Evolutionary conservation across 2,113 vertebrate genomes (phyloP).

Genomic region (Ceyx melanurus): DNA sequence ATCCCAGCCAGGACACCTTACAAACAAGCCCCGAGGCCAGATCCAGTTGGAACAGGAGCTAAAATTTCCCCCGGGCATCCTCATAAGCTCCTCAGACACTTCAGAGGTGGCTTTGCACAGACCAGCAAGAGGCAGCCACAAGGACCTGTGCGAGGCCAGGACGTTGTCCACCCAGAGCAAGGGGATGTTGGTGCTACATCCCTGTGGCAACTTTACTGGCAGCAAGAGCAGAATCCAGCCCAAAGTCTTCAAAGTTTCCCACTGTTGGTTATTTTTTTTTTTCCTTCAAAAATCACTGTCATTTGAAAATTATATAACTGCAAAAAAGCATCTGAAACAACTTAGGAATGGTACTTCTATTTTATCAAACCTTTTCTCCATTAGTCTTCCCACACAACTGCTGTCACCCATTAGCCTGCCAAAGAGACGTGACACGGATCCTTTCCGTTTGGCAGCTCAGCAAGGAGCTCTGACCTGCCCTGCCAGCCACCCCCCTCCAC

Average conservation of each 20-base stretch:
- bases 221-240: background rate
- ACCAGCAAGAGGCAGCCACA: background rate
- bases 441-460: background rate
- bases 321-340: slow-evolving; percentile 41
- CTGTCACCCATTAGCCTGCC: slow-evolving; percentile 55
- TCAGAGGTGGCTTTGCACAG: background rate
- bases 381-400: slow-evolving; percentile 58
- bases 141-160: background rate
- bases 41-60: background rate
- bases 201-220: background rate
- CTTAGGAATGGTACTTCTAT: slow-evolving; percentile 35
- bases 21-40: accelerated
- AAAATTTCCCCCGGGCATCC: background rate
- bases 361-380: slow-evolving; percentile 57
- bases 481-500: background rate
- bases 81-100: background rate
- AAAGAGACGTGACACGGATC: background rate
- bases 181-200: background rate
- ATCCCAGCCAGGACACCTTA: background rate
- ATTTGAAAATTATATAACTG: slow-evolving; percentile 41
- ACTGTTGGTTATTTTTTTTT: background rate
- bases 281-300: background rate
- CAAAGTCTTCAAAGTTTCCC: background rate
- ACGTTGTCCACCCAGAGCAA: accelerated
- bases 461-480: slow-evolving; percentile 30